Percentiles rank a stretch among this genome's conserved stretches.
These are phyloP conservation scores for Zoroaster sp. DNA, from an alignment of 53 echinoderm and acorn worm genomes.

Conservation along the genomic window DNA sequence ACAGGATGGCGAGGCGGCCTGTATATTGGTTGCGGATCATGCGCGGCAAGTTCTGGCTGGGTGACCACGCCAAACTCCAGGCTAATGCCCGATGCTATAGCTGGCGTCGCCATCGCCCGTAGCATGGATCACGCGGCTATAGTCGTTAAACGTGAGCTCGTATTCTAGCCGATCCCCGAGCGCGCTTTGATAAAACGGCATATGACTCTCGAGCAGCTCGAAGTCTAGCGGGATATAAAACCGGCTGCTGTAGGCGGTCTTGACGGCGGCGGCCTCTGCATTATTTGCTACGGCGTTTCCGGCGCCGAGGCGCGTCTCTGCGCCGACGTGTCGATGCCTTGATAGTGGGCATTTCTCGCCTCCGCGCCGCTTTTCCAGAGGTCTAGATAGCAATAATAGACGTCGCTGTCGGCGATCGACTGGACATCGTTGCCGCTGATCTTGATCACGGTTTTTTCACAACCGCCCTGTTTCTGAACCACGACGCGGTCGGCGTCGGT, in stretches of 20 bases:
- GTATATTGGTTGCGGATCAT: too few species aligned
- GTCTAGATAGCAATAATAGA: conserved; percentile 3
- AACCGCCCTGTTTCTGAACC: conserved; percentile 33
- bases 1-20: too few species aligned
- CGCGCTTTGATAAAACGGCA: conserved; percentile 25
- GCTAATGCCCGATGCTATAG: too few species aligned
- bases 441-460: conserved; percentile 10
- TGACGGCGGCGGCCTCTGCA: conserved; percentile 1
- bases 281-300: not conserved
- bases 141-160: not conserved
- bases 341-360: not conserved
- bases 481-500: not conserved
- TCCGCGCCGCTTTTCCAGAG: conserved; percentile 16
- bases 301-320: conserved; percentile 12
- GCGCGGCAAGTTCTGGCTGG: too few species aligned
- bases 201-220: conserved; percentile 17
- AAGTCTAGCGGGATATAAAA: conserved; percentile 44
- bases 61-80: too few species aligned
- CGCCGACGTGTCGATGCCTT: conserved; percentile 1
- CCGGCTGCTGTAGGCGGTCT: not conserved
- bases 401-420: not conserved
- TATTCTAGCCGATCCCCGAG: conserved; percentile 20
- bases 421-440: not conserved
- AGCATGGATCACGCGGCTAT: too few species aligned
- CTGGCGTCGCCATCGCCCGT: too few species aligned